Percentiles rank a stretch among this genome's conserved stretches.
phyloP scores from a whole-genome alignment of 2,888 invertebrate genomes.

The Pyrrhosoma nymphula region DNA sequence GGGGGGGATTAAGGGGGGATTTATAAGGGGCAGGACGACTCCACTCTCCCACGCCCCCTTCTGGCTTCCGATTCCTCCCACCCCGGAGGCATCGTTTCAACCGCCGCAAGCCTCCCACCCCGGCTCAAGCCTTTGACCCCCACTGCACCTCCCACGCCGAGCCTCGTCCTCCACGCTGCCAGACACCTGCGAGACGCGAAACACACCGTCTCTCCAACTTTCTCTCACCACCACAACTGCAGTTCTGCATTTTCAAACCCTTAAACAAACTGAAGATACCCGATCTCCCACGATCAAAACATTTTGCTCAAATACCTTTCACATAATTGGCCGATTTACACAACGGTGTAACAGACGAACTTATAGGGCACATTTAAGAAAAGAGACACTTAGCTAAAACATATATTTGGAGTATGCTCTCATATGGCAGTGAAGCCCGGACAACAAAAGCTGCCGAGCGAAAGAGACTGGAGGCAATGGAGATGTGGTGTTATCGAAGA shows the following conservation, averaged over 20 bases:
- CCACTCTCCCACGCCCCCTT: constrained; percentile 34
- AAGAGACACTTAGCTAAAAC: too few relatives aligned
- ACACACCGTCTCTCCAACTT: background rate
- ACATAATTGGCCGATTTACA: too few relatives aligned
- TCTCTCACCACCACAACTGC: background rate
- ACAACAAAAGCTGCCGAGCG: too few relatives aligned
- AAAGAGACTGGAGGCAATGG: too few relatives aligned
- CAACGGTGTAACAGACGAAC: too few relatives aligned
- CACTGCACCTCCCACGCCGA: constrained; percentile 19
- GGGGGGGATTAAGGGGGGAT: background rate
- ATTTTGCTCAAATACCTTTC: too few relatives aligned
- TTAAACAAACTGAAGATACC: background rate
- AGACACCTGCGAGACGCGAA: background rate
- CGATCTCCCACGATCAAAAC: too few relatives aligned
- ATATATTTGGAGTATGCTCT: too few relatives aligned
- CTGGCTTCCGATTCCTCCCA: background rate
- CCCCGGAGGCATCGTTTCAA: background rate
- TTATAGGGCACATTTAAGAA: too few relatives aligned
- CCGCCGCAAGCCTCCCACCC: background rate
- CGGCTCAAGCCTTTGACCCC: background rate
- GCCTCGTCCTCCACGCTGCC: constrained; percentile 51
- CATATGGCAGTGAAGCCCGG: too few relatives aligned
- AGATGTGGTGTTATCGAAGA: too few relatives aligned
- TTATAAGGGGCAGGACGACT: background rate
- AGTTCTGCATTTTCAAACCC: background rate